Percentiles rank a stretch among this genome's conserved stretches.
Conservation (phyloP, 2,888 invertebrate species). For the Habrosyne pyritoides region DNA sequence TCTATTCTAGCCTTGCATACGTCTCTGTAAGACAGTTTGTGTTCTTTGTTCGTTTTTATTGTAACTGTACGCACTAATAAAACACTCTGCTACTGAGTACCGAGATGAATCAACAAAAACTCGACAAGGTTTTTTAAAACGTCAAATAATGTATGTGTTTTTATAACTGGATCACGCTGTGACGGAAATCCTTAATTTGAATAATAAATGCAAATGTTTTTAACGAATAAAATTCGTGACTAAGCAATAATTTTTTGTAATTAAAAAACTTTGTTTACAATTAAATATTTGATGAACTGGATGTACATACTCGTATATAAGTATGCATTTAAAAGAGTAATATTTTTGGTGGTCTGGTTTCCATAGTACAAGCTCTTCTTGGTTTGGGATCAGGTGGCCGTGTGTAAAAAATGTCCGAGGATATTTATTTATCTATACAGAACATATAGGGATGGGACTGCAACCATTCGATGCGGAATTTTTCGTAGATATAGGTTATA, state of each 20-base stretch:
- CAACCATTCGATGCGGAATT: too few species aligned
- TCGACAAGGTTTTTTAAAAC: background rate
- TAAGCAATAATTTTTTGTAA: background rate
- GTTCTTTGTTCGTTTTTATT: slow-evolving; percentile 3
- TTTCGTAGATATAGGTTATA: too few species aligned
- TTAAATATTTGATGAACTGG: too few species aligned
- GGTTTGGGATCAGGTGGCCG: too few species aligned
- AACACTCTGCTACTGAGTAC: background rate
- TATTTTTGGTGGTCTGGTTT: too few species aligned
- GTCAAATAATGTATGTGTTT: background rate
- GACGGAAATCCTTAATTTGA: background rate
- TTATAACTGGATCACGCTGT: background rate
- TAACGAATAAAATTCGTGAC: background rate
- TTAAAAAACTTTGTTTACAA: background rate
- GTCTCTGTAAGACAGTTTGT: slow-evolving; percentile 1
- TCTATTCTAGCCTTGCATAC: slow-evolving; percentile 15
- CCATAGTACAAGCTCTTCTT: too few species aligned
- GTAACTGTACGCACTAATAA: background rate
- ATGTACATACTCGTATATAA: too few species aligned
- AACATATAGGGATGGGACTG: too few species aligned
- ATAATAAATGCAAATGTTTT: background rate
- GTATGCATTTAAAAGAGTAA: too few species aligned
- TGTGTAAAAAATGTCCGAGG: too few species aligned
- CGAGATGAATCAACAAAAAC: slow-evolving; percentile 3
- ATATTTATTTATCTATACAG: too few species aligned